Percentiles rank a stretch among this genome's conserved stretches.
phyloP scores from a whole-genome alignment of 2,113 vertebrate species.

The Chaetura pelagica region DNA sequence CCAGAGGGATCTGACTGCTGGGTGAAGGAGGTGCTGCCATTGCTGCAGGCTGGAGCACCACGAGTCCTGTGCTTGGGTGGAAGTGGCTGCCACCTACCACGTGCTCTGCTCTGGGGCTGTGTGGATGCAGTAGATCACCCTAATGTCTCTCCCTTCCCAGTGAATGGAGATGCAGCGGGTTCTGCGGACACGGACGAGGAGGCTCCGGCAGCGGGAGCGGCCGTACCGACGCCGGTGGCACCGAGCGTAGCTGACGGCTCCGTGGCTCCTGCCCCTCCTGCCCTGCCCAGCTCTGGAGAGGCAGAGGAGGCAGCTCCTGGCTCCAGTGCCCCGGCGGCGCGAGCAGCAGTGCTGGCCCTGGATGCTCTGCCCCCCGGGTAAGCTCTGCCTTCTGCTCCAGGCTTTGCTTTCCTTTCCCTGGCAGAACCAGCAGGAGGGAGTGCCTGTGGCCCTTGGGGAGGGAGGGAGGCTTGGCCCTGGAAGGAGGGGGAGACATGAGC shows the following conservation, averaged over 20 bases:
- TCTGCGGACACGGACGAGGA: constrained; percentile 71
- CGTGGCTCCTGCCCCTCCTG: constrained; percentile 14
- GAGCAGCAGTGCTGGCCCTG: constrained; percentile 33
- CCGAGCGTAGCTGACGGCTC: neutral
- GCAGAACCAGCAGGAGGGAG: neutral
- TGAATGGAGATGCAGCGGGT: constrained; percentile 77
- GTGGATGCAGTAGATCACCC: neutral
- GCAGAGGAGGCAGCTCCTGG: constrained; percentile 51
- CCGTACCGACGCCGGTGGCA: fast-evolving
- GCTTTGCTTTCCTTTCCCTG: neutral
- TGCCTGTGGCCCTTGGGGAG: neutral
- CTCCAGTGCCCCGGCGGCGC: constrained; percentile 57
- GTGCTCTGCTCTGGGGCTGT: neutral
- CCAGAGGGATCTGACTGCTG: neutral
- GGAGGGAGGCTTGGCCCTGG: neutral
- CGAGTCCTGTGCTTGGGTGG: fast-evolving
- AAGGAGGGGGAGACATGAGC: fast-evolving
- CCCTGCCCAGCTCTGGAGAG: constrained; percentile 40
- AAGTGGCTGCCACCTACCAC: fast-evolving
- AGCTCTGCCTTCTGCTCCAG: constrained; percentile 28
- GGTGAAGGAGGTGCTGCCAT: neutral
- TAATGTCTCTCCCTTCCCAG: constrained; percentile 63
- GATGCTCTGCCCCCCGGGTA: constrained; percentile 91
- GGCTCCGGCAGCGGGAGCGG: constrained; percentile 20
- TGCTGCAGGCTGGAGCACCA: neutral